Evolutionary conservation across 2,797 vertebrate genomes (phyloP).

Genomic region (Cetoscarus ocellatus): DNA sequence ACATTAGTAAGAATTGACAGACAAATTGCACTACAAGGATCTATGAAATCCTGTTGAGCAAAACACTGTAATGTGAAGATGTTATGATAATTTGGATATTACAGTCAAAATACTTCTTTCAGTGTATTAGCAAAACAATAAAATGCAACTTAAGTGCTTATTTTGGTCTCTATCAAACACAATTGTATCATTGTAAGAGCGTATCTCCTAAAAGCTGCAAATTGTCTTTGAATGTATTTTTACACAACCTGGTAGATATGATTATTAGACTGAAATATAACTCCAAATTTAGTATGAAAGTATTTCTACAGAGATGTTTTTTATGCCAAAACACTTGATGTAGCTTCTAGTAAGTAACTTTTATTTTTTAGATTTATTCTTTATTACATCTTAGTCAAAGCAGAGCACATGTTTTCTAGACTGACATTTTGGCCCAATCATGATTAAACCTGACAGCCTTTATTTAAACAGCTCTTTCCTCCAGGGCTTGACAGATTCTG

Average conservation of each 20-base stretch:
- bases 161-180: slow-evolving; percentile 2
- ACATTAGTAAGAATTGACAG: slow-evolving; percentile 5
- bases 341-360: no score
- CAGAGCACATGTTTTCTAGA: no score
- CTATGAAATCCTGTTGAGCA: background rate
- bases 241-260: background rate
- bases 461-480: no score
- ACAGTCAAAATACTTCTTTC: background rate
- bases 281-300: no score
- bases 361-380: no score
- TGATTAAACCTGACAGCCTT: no score
- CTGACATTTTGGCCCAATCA: no score
- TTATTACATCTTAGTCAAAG: no score
- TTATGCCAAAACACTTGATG: no score
- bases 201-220: background rate
- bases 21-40: background rate
- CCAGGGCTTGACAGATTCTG: no score
- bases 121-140: slow-evolving; percentile 8
- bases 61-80: slow-evolving; percentile 1
- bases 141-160: background rate
- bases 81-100: background rate
- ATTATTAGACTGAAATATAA: background rate
- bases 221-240: background rate
- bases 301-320: no score
- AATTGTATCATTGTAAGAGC: background rate